Evolutionary conservation across 2,888 invertebrate species (phyloP).

Genomic region (Byasa hedistus): DNA sequence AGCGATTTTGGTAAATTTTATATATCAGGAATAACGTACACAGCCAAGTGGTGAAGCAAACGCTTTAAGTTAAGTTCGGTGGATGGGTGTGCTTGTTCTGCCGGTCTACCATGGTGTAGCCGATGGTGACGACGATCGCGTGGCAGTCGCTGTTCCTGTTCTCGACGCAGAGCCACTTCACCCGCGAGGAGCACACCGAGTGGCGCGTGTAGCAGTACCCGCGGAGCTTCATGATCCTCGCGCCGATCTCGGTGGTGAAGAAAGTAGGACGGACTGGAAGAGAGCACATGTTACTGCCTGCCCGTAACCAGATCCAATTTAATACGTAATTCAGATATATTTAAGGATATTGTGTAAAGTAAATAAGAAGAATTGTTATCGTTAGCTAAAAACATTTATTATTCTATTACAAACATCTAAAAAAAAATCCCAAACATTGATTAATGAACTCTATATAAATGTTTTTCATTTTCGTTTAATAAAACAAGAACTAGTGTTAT

Average conservation of each 20-base stretch:
- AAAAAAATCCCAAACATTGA: background rate
- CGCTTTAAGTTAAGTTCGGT: constrained; percentile 43
- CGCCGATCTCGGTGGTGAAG: constrained; percentile 65
- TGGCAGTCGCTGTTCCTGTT: constrained; percentile 61
- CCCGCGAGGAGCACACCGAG: constrained; percentile 69
- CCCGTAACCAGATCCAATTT: background rate
- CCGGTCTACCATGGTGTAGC: constrained; percentile 60
- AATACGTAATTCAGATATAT: background rate
- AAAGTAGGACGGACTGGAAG: constrained; percentile 62
- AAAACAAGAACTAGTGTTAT: too few relatives aligned
- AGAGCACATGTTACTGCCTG: background rate
- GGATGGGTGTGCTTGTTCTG: constrained; percentile 68
- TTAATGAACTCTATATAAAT: background rate
- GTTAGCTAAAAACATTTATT: background rate
- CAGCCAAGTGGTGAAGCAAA: constrained; percentile 11
- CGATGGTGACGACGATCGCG: constrained; percentile 68
- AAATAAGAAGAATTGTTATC: background rate
- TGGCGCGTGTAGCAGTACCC: constrained; percentile 70
- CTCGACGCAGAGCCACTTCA: constrained; percentile 69
- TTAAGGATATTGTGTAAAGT: background rate
- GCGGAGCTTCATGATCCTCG: constrained; percentile 63
- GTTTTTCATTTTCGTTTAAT: too few relatives aligned
- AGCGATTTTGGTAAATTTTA: constrained; percentile 25
- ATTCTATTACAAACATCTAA: background rate
- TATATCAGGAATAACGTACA: constrained; percentile 27